Evolutionary conservation across 2,113 vertebrate species (phyloP).

Genomic region (Dolichallabes microphthalmus): DNA sequence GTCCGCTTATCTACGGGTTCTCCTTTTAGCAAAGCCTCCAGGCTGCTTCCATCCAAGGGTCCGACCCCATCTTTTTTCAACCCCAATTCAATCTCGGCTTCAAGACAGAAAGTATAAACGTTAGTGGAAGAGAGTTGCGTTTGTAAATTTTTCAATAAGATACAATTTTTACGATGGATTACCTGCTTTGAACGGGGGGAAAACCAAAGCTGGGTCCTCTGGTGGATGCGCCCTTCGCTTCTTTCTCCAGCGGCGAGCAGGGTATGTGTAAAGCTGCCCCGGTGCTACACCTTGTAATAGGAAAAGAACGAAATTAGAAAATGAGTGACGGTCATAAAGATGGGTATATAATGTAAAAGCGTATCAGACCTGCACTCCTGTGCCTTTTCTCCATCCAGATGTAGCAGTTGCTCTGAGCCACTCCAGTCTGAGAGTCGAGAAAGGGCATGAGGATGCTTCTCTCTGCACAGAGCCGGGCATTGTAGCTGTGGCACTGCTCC

Average conservation of each 20-base stretch:
- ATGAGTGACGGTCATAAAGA: not conserved
- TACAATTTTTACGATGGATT: not conserved
- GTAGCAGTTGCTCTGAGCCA: slow-evolving; percentile 97
- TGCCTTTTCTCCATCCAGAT: slow-evolving; percentile 99
- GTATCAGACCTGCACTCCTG: slow-evolving; percentile 81
- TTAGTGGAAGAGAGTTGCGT: not conserved
- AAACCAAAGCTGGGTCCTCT: slow-evolving; percentile 89
- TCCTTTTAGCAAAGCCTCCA: slow-evolving; percentile 88
- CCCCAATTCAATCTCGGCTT: slow-evolving; percentile 81
- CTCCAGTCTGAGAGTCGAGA: slow-evolving; percentile 94
- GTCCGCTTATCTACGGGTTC: slow-evolving; percentile 86
- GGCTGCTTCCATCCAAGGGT: slow-evolving; percentile 86
- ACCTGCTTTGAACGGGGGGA: slow-evolving; percentile 92
- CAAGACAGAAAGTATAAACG: not conserved
- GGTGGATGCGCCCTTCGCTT: slow-evolving; percentile 91
- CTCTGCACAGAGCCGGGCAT: slow-evolving; percentile 91
- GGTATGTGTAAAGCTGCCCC: slow-evolving; percentile 94
- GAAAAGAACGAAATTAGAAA: not conserved
- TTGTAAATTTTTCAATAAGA: not conserved
- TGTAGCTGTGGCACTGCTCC: slow-evolving; percentile 98
- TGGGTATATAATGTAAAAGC: not conserved
- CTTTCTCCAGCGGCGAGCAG: slow-evolving; percentile 94
- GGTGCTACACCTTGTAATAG: slow-evolving; percentile 81
- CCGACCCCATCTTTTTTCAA: slow-evolving; percentile 88
- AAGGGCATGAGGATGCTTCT: slow-evolving; percentile 94